Base-by-base conservation (phyloP, 92 coral and sea anemone genomes). In the Phenganax subtilis region DNA sequence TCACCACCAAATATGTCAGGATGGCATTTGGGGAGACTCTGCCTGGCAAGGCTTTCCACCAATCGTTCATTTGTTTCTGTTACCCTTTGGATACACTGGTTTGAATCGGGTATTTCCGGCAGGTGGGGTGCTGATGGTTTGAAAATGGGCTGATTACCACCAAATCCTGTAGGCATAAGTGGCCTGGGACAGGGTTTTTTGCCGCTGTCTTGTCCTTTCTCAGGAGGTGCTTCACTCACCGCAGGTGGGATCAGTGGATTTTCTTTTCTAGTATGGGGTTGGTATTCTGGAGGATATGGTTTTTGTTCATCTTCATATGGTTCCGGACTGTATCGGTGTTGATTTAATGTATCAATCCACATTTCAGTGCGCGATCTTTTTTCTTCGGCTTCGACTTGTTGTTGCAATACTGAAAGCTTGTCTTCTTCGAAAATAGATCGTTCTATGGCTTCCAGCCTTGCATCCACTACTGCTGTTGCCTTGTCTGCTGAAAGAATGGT, bases 391-490 rank as follows among this genome's bases (percentile, higher is more conserved):
- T 30, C 66, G 9, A 27, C 16, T 8, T 59, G 20, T 6, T 9
- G 51, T 51, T 8, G 20, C 54, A 17, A 37, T 12, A 63, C 58
- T 58, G 85, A 65, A 12, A 67, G 27, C 67, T 51, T 81, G 15
- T 70, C 81, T 47, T 86, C 87, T 60, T 85, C 88, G 51, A 77
- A 80, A 29, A 84, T 51, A 12, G 76, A 70, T 55, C 66, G 75
- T 28, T 88, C 88, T 54, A 88, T 85, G 58, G 88, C 84, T 20
- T 55, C 57, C 9, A 88, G 86, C 62, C 78, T 80, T 28, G 88
- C 88, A 65, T 72, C 67, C 14, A 88, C 88, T 14, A 87, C 77
- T 9, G 90, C 90, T 52, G 63, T 88, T 72, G 78, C 57, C 51
- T 82, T 81, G 16, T 88, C 83, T 47, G 87, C 84, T 51, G 82